Evolutionary conservation across 2,888 invertebrate genomes (phyloP).

Genomic region (Callyntrura sp.): DNA sequence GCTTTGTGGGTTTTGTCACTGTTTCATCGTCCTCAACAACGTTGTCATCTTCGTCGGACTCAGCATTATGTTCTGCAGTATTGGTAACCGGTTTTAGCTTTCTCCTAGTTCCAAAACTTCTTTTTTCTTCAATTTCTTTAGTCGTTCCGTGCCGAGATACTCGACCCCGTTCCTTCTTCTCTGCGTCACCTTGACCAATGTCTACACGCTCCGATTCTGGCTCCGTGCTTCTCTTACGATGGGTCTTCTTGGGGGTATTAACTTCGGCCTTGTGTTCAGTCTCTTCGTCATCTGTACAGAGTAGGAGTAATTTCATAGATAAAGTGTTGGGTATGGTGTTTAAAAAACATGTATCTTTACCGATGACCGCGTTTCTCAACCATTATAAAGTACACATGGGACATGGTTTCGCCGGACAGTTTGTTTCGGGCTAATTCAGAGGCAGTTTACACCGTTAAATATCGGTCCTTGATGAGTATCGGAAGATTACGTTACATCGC

Average conservation of each 20-base stretch:
- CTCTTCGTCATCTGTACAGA: background rate
- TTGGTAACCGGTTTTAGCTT: background rate
- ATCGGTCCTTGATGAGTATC: too few relatives aligned
- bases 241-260: background rate
- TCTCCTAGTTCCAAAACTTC: background rate
- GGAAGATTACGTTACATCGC: too few relatives aligned
- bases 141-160: too few relatives aligned
- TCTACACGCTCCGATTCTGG: background rate
- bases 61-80: background rate
- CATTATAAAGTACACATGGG: too few relatives aligned
- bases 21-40: background rate
- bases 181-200: conserved; percentile 56
- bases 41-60: background rate
- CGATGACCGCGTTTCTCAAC: too few relatives aligned
- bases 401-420: too few relatives aligned
- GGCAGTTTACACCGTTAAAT: too few relatives aligned
- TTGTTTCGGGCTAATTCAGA: too few relatives aligned
- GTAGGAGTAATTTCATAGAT: background rate
- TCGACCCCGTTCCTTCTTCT: background rate
- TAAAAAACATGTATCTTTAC: too few relatives aligned
- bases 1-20: background rate
- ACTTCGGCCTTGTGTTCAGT: background rate
- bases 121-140: too few relatives aligned
- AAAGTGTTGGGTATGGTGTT: too few relatives aligned
- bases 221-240: background rate